Conservation (phyloP, 1,140 invertebrate species). For the Monochamus saltuarius region DNA sequence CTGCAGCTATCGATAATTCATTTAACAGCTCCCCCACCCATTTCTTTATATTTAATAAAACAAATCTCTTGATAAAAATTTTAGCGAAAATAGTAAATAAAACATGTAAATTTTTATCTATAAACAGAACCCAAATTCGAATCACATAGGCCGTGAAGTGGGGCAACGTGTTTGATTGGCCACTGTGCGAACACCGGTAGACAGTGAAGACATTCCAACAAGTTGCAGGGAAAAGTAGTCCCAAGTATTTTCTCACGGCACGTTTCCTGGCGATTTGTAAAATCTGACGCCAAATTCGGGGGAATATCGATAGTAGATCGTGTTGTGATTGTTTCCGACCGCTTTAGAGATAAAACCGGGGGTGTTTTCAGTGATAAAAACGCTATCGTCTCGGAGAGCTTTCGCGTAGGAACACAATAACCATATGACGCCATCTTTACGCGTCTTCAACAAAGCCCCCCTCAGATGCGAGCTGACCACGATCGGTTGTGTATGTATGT, state of each 20-base stretch:
- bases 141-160: constrained; percentile 3
- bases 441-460: constrained; percentile 38
- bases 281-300: neutral
- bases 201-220: constrained; percentile 33
- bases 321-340: neutral
- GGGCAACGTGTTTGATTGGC: constrained; percentile 13
- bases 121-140: constrained; percentile 16
- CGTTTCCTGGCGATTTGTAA: neutral
- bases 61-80: too few species aligned
- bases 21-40: too few species aligned
- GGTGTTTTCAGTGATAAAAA: neutral
- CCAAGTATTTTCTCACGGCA: constrained; percentile 33
- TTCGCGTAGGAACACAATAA: constrained; percentile 39
- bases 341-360: neutral
- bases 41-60: too few species aligned
- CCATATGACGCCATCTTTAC: constrained; percentile 36
- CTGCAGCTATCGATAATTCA: too few species aligned
- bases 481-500: constrained; percentile 31
- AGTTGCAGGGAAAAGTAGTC: constrained; percentile 42
- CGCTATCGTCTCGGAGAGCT: neutral
- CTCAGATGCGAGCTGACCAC: constrained; percentile 33
- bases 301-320: neutral
- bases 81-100: too few species aligned
- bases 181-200: constrained; percentile 15
- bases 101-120: neutral